A percentile compares a stretch with the other conserved stretches of the same genome.
Conservation (phyloP, 2,888 invertebrate species). For the Iphiclides podalirius region DNA sequence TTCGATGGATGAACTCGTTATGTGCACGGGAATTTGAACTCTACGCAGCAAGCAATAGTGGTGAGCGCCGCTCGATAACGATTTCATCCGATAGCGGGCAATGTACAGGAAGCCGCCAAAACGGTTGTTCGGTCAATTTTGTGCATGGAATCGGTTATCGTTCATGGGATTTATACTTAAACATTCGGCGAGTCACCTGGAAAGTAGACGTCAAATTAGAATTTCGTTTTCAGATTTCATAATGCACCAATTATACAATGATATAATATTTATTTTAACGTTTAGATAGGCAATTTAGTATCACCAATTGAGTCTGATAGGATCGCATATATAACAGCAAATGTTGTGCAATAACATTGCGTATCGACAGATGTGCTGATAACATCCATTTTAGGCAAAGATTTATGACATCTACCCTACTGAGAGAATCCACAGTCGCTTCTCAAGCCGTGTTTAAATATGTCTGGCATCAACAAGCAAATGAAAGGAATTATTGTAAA, state of each 20-base stretch:
- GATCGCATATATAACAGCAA: constrained; percentile 43
- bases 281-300: constrained; percentile 66
- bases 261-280: constrained; percentile 36
- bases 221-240: constrained; percentile 71
- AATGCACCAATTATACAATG: constrained; percentile 61
- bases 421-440: background rate
- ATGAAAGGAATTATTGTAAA: constrained; percentile 7
- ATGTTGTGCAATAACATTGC: constrained; percentile 47
- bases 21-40: constrained; percentile 18
- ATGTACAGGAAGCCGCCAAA: constrained; percentile 54
- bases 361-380: constrained; percentile 49
- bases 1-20: constrained; percentile 47
- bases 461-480: constrained; percentile 14
- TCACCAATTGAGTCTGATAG: constrained; percentile 57
- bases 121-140: constrained; percentile 45
- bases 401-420: constrained; percentile 37
- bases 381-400: constrained; percentile 52
- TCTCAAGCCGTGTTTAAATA: background rate
- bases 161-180: constrained; percentile 72
- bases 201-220: constrained; percentile 79
- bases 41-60: constrained; percentile 25
- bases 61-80: constrained; percentile 18
- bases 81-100: constrained; percentile 39
- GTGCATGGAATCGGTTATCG: constrained; percentile 71
- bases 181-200: constrained; percentile 77